Evolutionary conservation across 2,113 vertebrate genomes (phyloP).

Genomic region (Tragulus kanchil): DNA sequence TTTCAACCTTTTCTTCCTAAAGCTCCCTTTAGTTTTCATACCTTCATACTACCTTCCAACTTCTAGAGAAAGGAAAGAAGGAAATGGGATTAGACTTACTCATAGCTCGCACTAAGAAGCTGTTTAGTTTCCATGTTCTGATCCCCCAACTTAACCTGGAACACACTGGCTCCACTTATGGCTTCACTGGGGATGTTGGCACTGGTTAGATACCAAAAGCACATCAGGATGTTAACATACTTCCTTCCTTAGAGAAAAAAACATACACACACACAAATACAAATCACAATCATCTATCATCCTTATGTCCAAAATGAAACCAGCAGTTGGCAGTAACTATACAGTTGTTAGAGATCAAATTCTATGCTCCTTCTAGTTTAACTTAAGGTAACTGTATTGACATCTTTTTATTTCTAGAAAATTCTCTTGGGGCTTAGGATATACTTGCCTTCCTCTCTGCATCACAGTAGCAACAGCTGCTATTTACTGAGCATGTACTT

Average conservation of each 20-base stretch:
- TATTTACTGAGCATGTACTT: neutral
- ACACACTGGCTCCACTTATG: constrained; percentile 89
- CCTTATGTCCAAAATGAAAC: neutral
- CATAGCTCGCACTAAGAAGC: constrained; percentile 95
- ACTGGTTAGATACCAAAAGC: constrained; percentile 96
- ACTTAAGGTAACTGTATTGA: neutral
- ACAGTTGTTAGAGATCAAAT: neutral
- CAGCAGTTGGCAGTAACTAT: neutral
- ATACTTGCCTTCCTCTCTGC: neutral
- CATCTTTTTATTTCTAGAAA: constrained; percentile 9
- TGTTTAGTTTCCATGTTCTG: constrained; percentile 90
- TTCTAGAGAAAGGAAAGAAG: constrained; percentile 59
- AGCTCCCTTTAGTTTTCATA: constrained; percentile 46
- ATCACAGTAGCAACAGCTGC: neutral
- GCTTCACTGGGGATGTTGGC: constrained; percentile 90
- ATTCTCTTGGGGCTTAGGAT: neutral
- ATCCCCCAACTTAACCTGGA: constrained; percentile 90
- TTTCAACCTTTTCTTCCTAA: constrained; percentile 56
- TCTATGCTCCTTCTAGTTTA: neutral
- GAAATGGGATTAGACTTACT: constrained; percentile 89
- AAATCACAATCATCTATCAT: constrained; percentile 53
- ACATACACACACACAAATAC: constrained; percentile 72
- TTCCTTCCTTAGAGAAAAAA: constrained; percentile 90
- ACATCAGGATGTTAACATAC: constrained; percentile 97
- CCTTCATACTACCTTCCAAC: constrained; percentile 25